Conservation (phyloP, 2,113 vertebrate genomes). For the Nipponia nippon region DNA sequence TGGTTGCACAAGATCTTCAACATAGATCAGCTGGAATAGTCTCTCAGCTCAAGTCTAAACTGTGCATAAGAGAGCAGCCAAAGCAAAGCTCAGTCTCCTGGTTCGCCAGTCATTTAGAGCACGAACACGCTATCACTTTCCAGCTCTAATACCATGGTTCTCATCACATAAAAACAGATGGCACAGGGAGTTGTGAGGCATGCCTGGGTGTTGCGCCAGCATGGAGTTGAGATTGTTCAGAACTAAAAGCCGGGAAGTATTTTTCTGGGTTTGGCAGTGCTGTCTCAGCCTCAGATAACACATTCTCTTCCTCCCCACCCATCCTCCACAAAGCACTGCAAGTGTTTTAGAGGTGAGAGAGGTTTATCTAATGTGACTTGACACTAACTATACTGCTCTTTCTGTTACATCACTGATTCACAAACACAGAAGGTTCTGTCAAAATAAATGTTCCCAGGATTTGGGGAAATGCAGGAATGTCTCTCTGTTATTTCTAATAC, state of each 20-base stretch:
- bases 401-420: neutral
- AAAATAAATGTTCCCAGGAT: neutral
- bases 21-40: neutral
- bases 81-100: neutral
- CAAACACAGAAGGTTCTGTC: neutral
- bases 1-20: neutral
- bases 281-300: neutral
- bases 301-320: neutral
- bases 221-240: neutral
- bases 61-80: neutral
- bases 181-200: neutral
- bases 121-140: rapidly evolving
- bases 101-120: neutral
- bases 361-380: neutral
- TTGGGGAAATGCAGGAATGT: neutral
- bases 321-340: neutral
- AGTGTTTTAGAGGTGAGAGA: neutral
- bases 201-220: neutral
- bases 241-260: neutral
- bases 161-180: neutral
- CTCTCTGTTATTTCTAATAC: neutral
- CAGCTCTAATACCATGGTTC: neutral
- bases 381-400: neutral
- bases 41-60: neutral
- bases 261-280: neutral